Evolutionary conservation across 2,888 invertebrate species (phyloP), one percentile per base, ranked within the genome.

Genomic region (Tyria jacobaeae): DNA sequence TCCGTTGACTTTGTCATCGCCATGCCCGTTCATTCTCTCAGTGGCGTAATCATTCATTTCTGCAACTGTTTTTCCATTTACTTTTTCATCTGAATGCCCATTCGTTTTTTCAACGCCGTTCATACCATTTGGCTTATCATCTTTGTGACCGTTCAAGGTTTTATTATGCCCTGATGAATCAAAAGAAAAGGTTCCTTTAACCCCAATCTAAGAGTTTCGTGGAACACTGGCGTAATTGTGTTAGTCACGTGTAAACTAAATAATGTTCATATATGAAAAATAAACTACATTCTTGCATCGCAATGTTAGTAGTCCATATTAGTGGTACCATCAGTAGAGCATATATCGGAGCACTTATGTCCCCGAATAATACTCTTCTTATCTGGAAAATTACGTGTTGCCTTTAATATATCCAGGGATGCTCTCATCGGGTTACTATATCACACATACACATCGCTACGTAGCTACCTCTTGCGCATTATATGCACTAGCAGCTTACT

Each of bases 131-230:
- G 73, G 68, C 71, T 83, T 81, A 55, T 68, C 76, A 64, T 70
- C 75, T 55, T 61, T 76, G 73, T 82, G 79, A 64, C 79, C 81
- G 70, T 82, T 82, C 65, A 76, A 61, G 57, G 62, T 68, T 80
- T 88, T 91, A 84, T 80, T 81, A 75, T 87, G 89, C 76, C 92
- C 93, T 93, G 89, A 89, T 87, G 84, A 89, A 90, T 73, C 80
- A 89, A 90, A 90, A 88, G 66, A 86, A 86, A 84, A 83, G 72
- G 70, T 78, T 76, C 79, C 70, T 81, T 85, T 83, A 86, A 86
- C 85, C 83, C 83, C 84, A 72, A 71, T 75, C 81, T 34, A 77
- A 63, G 73, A 73, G 73, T 73, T 75, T 77, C 75, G 58, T 62
- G 71, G 70, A 76, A 83, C 83, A 89, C 86, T 91, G 91, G 90